These are phyloP conservation scores for Caenorhabditis sp. DNA, from an alignment of 2,888 invertebrate species.

Conservation along the genomic window DNA sequence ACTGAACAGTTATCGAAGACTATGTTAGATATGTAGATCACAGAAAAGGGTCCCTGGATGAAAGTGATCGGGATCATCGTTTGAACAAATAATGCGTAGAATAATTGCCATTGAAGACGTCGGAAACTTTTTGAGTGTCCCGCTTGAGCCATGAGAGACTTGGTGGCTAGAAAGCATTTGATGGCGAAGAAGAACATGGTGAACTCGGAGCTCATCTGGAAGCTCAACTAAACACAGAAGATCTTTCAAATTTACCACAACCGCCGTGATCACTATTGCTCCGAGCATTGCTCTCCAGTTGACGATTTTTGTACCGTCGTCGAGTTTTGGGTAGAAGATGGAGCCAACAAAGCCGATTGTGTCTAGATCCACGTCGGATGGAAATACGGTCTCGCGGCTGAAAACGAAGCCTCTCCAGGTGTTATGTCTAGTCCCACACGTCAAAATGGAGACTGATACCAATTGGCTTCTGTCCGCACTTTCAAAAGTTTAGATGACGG, in stretches of 20 bases:
- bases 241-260: constrained; percentile 1
- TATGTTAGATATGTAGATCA: constrained; percentile 12
- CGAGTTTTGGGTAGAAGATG: constrained; percentile 23
- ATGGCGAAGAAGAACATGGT: constrained; percentile 30
- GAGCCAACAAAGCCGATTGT: constrained; percentile 16
- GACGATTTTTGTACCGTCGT: neutral
- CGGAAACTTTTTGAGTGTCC: constrained; percentile 19
- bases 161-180: constrained; percentile 24
- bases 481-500: too few relatives aligned
- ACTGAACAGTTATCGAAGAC: neutral
- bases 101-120: constrained; percentile 39
- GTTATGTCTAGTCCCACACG: too few relatives aligned
- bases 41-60: constrained; percentile 38
- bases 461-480: too few relatives aligned
- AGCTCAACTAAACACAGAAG: too few relatives aligned
- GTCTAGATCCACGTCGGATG: neutral
- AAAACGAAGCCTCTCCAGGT: neutral
- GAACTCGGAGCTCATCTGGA: constrained; percentile 15
- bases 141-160: constrained; percentile 7
- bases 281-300: constrained; percentile 35
- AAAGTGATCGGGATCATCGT: constrained; percentile 38
- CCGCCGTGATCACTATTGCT: neutral
- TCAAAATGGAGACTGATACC: too few relatives aligned
- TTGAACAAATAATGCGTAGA: constrained; percentile 34
- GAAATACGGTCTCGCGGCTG: neutral